Evolutionary conservation across 2,888 invertebrate species (phyloP), one percentile per base, ranked within the genome.

Genomic region (Ormyrus thymus): DNA sequence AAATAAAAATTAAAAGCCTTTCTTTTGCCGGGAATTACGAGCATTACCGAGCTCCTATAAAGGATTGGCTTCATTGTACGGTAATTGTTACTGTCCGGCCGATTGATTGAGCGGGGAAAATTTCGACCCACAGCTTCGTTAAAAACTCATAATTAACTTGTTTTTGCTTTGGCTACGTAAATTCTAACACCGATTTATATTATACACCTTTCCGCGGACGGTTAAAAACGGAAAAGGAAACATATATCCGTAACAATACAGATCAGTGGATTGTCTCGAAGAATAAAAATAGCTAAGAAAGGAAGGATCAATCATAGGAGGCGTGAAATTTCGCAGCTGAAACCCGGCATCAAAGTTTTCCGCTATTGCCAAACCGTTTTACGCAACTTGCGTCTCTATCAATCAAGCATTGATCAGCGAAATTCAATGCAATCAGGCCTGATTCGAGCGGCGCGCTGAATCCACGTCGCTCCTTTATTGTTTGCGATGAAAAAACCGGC

Each of bases 1-100:
- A 71, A 59, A 71, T 51, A 71, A 71, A 71, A 58, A 70, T 70
- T 70, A 58, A 70, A 58, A 29, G 70, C 15, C 70, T 70, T 70
- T 58, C 70, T 70, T 70, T 70, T 70, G 29, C 46, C 45, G 43
- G 13, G 64, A 65, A 65, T 65, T 65, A 65, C 64, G 50, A 50
- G 64, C 9, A 59, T 70, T 58, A 58, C 59, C 48, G 10, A 8
- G 7, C 43, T 29, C 29, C 45, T 55, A 7, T 43, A 58, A 62
- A 2, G n/a, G 45, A n/a, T 62, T 46, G 7, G 48, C 5, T 46
- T 29, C 58, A 11, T 48, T 58, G 15, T 46, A 9, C 55, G 68
- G n/a, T 69, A 56, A 69, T 69, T 56, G 58, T 29, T 29, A 29
- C 29, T 29, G 29, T 29, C 29, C 4, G 29, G 51, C 51, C 51